Percentiles rank a stretch among this genome's conserved stretches.
Evolutionary conservation across 37 sponge, comb jelly and placozoan genomes (phyloP).

Genomic region (Geodia barretti): DNA sequence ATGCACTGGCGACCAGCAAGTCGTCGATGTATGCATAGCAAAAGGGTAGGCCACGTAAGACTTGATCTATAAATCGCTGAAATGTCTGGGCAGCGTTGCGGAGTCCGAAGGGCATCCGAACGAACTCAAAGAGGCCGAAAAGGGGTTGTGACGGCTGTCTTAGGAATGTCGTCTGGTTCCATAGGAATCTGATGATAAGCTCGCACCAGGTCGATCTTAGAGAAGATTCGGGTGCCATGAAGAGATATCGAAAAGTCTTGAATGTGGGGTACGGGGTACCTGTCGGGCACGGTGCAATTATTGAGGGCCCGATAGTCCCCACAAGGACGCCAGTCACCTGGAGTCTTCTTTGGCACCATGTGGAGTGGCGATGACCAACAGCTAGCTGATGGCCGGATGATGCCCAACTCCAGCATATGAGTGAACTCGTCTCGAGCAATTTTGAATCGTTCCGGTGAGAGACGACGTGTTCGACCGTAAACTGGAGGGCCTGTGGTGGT

Average conservation of each 20-base stretch:
- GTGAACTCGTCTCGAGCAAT: no score
- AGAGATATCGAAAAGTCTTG: no score
- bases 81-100: conserved; percentile 63
- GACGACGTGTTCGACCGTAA: no score
- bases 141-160: conserved; percentile 55
- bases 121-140: conserved; percentile 63
- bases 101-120: conserved; percentile 62
- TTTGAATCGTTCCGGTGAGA: no score
- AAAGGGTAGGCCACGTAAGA: conserved; percentile 33
- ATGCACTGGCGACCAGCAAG: conserved; percentile 22
- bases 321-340: conserved; percentile 64
- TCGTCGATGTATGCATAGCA: conserved; percentile 58
- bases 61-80: conserved; percentile 60
- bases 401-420: no score
- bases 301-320: conserved; percentile 66
- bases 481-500: no score
- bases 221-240: conserved; percentile 45
- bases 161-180: conserved; percentile 49
- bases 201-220: conserved; percentile 41
- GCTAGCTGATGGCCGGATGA: no score
- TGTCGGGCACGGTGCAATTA: conserved; percentile 39
- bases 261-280: conserved; percentile 61
- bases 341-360: conserved; percentile 51
- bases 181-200: conserved; percentile 62
- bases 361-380: conserved; percentile 31